Evolutionary conservation across 2,797 vertebrate species (phyloP).

Genomic region (Apogon talboti): DNA sequence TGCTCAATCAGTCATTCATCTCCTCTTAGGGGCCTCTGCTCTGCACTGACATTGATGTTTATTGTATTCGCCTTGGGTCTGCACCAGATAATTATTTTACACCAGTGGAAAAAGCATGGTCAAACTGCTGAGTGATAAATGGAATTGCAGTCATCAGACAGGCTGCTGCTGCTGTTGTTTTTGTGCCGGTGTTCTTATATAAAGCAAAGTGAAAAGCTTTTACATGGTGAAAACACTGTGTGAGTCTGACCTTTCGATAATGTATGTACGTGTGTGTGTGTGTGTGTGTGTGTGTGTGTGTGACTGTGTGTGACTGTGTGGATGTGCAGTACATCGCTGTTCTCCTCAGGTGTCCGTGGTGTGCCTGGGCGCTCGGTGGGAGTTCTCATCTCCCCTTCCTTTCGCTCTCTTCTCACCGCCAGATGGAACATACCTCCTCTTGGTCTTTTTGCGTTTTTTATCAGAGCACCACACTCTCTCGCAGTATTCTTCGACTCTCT

Average conservation of each 20-base stretch:
- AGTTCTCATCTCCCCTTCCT: slow-evolving; percentile 80
- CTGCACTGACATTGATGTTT: slow-evolving; percentile 23
- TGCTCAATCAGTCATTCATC: slow-evolving; percentile 31
- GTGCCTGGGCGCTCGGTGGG: slow-evolving; percentile 90
- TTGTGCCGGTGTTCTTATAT: slow-evolving; percentile 39
- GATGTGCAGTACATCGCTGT: slow-evolving; percentile 33
- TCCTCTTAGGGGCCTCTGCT: slow-evolving; percentile 23
- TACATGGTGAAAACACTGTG: slow-evolving; percentile 58
- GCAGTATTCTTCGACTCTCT: slow-evolving; percentile 95
- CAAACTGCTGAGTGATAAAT: slow-evolving; percentile 34
- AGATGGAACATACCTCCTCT: slow-evolving; percentile 86
- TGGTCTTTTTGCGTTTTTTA: slow-evolving; percentile 92
- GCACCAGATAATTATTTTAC: slow-evolving; percentile 34
- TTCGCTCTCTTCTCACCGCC: slow-evolving; percentile 86
- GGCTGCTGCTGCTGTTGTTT: slow-evolving; percentile 37
- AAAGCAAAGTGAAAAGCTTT: slow-evolving; percentile 59
- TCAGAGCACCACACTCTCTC: slow-evolving; percentile 97
- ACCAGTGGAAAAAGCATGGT: slow-evolving; percentile 27
- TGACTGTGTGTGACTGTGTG: slow-evolving; percentile 16
- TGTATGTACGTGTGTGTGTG: slow-evolving; percentile 21
- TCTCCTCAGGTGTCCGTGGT: slow-evolving; percentile 83
- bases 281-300: slow-evolving; percentile 26
- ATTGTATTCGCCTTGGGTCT: slow-evolving; percentile 23
- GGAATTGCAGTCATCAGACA: slow-evolving; percentile 36
- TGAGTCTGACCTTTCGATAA: slow-evolving; percentile 57